Conservation (phyloP, 1,140 invertebrate species). For the Teleopsis dalmanni region DNA sequence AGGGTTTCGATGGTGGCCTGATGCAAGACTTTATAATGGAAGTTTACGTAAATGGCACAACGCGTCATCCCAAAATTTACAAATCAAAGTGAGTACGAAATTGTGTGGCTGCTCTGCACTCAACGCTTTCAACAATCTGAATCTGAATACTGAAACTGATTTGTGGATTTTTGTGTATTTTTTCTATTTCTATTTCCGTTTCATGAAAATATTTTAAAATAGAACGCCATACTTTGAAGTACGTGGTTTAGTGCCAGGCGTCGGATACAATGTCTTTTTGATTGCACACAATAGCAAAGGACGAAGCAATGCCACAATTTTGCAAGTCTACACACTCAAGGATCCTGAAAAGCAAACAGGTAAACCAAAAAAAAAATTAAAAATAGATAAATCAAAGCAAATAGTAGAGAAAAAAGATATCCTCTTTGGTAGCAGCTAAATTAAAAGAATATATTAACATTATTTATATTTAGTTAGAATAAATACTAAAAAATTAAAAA, state of each 20-base stretch:
- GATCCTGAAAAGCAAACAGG: conserved; percentile 71
- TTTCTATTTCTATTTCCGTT: not conserved
- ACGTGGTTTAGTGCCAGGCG: conserved; percentile 56
- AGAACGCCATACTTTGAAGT: conserved; percentile 56
- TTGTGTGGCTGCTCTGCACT: not conserved
- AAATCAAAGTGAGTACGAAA: conserved; percentile 41
- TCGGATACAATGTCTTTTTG: conserved; percentile 58
- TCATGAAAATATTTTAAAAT: not conserved
- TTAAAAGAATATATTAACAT: too few species aligned
- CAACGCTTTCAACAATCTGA: not conserved
- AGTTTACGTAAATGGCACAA: conserved; percentile 48
- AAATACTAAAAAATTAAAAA: too few species aligned
- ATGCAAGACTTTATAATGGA: conserved; percentile 63
- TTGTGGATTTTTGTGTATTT: not conserved
- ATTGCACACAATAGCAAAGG: conserved; percentile 70
- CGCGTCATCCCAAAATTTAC: conserved; percentile 37
- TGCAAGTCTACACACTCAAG: conserved; percentile 66
- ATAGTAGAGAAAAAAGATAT: too few species aligned
- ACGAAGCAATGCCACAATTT: conserved; percentile 52
- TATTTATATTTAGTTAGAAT: too few species aligned
- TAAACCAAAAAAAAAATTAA: too few species aligned
- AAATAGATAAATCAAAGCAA: too few species aligned
- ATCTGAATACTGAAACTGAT: not conserved
- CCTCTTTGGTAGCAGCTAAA: too few species aligned
- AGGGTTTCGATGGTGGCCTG: conserved; percentile 71